Evolutionary conservation across 2,888 invertebrate species (phyloP).

Genomic region (Thymelicus lineola): DNA sequence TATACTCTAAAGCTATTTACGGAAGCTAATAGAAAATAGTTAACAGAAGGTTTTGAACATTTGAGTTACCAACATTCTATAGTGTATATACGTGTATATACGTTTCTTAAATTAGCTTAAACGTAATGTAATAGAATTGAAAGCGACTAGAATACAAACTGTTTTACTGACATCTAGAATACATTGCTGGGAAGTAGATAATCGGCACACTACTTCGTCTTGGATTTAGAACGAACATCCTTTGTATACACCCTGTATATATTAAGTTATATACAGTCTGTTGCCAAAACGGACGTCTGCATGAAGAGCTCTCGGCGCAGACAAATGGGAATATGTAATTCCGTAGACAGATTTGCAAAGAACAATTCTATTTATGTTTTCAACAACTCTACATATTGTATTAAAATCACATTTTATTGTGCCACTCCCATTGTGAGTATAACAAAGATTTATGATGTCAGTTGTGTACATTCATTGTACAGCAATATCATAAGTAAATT

Average conservation of each 20-base stretch:
- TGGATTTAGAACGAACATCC: slow-evolving; percentile 33
- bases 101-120: too few relatives aligned
- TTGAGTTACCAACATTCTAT: too few relatives aligned
- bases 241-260: slow-evolving; percentile 31
- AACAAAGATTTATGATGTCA: background rate
- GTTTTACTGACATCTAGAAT: slow-evolving; percentile 26
- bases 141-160: slow-evolving; percentile 21
- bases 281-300: slow-evolving; percentile 38
- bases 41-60: too few relatives aligned
- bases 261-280: slow-evolving; percentile 33
- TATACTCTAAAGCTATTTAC: too few relatives aligned
- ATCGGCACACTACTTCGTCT: slow-evolving; percentile 33
- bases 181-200: slow-evolving; percentile 24
- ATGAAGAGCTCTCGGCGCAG: slow-evolving; percentile 30
- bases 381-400: slow-evolving; percentile 27
- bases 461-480: background rate
- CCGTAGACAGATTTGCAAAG: slow-evolving; percentile 28
- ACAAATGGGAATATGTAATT: slow-evolving; percentile 36
- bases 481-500: too few relatives aligned
- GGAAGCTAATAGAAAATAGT: too few relatives aligned
- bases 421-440: slow-evolving; percentile 1
- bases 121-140: background rate
- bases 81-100: too few relatives aligned
- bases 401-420: slow-evolving; percentile 13
- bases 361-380: slow-evolving; percentile 27